phyloP scores from a whole-genome alignment of 2,888 invertebrate species.

The Melinopterus prodromus region DNA sequence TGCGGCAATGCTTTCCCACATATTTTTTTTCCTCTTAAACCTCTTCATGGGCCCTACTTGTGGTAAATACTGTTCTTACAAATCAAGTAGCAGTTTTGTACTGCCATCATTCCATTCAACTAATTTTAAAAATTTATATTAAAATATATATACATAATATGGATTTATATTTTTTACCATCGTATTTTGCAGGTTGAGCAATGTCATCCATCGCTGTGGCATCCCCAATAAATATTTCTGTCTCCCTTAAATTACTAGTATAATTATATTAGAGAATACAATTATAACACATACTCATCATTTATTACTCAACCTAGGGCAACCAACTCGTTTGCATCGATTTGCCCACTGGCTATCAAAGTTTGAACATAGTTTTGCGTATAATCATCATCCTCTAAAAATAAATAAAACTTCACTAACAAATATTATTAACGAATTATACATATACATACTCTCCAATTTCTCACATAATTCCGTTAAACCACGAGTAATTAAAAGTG shows the following conservation, averaged over 20 bases:
- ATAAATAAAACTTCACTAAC: neutral
- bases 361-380: neutral
- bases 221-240: neutral
- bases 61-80: too few relatives aligned
- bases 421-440: constrained; percentile 33
- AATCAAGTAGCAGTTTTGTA: too few relatives aligned
- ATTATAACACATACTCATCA: constrained; percentile 4
- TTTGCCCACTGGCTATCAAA: neutral
- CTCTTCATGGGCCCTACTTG: too few relatives aligned
- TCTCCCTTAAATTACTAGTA: neutral
- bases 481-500: too few relatives aligned
- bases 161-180: too few relatives aligned
- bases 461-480: constrained; percentile 31
- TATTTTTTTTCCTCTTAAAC: too few relatives aligned
- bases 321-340: neutral
- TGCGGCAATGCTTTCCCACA: too few relatives aligned
- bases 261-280: neutral
- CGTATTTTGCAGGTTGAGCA: neutral
- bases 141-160: too few relatives aligned
- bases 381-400: neutral
- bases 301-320: neutral
- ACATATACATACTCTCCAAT: constrained; percentile 27
- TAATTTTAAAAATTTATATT: too few relatives aligned
- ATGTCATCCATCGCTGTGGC: neutral
- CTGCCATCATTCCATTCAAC: too few relatives aligned